A percentile compares a stretch with the other conserved stretches of the same genome.
phyloP scores from a whole-genome alignment of 2,888 invertebrate genomes.

The Drosophila robusta region DNA sequence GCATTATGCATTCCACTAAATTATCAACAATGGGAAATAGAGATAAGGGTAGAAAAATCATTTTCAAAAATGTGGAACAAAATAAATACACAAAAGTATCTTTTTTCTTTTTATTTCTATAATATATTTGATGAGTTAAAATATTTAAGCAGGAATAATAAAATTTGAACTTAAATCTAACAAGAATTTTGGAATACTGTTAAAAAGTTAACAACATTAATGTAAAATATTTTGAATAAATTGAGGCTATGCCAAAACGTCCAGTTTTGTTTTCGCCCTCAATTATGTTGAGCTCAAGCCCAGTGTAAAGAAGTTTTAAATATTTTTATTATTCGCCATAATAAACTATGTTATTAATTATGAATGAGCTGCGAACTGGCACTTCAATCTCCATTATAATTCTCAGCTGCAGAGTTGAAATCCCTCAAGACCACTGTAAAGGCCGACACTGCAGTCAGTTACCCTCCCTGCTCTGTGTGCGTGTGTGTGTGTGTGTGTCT shows the following conservation, averaged over 20 bases:
- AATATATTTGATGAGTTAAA: too few species aligned
- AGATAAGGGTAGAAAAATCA: too few species aligned
- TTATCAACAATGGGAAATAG: too few species aligned
- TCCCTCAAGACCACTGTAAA: conserved; percentile 25
- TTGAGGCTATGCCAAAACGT: too few species aligned
- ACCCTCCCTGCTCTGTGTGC: not conserved
- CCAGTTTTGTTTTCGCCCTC: not conserved
- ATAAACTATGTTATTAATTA: conserved; percentile 12
- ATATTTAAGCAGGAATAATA: too few species aligned
- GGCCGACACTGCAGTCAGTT: conserved; percentile 17
- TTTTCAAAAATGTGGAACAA: too few species aligned
- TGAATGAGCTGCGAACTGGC: not conserved
- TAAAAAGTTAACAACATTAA: not conserved
- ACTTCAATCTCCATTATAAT: conserved; percentile 10
- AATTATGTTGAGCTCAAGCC: not conserved
- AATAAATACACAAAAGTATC: too few species aligned
- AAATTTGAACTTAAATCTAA: too few species aligned
- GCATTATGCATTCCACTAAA: too few species aligned
- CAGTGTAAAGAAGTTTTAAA: not conserved
- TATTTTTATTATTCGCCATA: not conserved
- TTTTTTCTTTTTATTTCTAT: too few species aligned
- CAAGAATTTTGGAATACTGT: too few species aligned
- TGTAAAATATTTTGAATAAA: not conserved
- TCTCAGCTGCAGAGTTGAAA: conserved; percentile 6
- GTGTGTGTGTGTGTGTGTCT: conserved; percentile 29